These are phyloP conservation scores for Sinella curviseta DNA, from an alignment of 1,140 invertebrate species.

Conservation along the genomic window DNA sequence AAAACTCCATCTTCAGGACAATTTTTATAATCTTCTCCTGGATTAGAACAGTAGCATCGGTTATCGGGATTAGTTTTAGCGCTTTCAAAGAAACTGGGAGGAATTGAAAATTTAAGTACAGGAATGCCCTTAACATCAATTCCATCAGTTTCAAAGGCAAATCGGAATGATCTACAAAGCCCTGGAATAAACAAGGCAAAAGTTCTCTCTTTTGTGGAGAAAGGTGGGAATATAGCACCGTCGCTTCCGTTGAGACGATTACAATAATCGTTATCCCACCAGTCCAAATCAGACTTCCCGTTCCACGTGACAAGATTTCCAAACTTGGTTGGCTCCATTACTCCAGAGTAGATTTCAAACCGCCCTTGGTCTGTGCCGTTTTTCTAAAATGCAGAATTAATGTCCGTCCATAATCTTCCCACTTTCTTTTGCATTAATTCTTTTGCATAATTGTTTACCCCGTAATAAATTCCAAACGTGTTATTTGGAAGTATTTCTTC, in stretches of 20 bases:
- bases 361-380: conserved; percentile 30
- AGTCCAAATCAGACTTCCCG: conserved; percentile 12
- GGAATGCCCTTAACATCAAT: conserved; percentile 25
- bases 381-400: conserved; percentile 28
- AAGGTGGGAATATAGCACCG: conserved; percentile 28
- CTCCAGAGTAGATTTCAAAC: conserved; percentile 34
- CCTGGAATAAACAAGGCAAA: conserved; percentile 33
- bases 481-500: conserved; percentile 37
- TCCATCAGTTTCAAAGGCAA: conserved; percentile 23
- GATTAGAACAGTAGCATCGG: conserved; percentile 28
- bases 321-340: conserved; percentile 28
- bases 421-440: neutral
- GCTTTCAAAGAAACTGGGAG: neutral
- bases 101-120: neutral
- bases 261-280: conserved; percentile 32
- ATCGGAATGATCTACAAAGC: conserved; percentile 32
- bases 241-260: conserved; percentile 37
- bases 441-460: conserved; percentile 16
- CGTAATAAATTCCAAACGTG: conserved; percentile 40
- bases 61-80: conserved; percentile 27
- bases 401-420: no score
- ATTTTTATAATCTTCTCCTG: conserved; percentile 31
- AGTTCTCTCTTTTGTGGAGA: conserved; percentile 24
- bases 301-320: conserved; percentile 28
- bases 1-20: conserved; percentile 32